phyloP scores from a whole-genome alignment of 2,888 invertebrate genomes.

The Autographa pulchrina region DNA sequence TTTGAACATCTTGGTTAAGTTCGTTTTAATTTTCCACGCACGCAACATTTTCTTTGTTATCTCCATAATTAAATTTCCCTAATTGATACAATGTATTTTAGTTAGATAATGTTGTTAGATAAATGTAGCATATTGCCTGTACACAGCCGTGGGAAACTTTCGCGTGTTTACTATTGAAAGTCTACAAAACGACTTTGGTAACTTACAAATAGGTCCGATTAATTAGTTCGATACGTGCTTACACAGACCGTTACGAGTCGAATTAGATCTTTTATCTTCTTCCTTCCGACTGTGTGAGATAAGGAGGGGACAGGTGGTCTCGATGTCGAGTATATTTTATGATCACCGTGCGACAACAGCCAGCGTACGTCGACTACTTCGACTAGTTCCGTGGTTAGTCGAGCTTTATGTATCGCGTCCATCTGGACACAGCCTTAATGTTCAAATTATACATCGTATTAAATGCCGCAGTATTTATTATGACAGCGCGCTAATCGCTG shows the following conservation, averaged over 20 bases:
- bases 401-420: conserved; percentile 18
- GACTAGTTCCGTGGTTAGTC: neutral
- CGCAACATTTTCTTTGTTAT: conserved; percentile 28
- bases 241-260: conserved; percentile 43
- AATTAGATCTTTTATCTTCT: conserved; percentile 54
- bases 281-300: conserved; percentile 46
- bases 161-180: conserved; percentile 65
- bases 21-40: conserved; percentile 17
- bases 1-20: neutral
- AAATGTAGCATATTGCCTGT: conserved; percentile 54
- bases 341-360: conserved; percentile 20
- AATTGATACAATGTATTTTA: conserved; percentile 53
- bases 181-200: conserved; percentile 53
- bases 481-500: conserved; percentile 38
- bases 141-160: conserved; percentile 74
- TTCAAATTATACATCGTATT: conserved; percentile 12
- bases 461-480: conserved; percentile 28
- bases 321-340: conserved; percentile 13
- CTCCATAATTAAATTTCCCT: conserved; percentile 42
- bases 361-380: neutral
- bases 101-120: conserved; percentile 64
- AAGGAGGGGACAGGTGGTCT: conserved; percentile 28
- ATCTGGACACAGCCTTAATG: conserved; percentile 30
- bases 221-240: conserved; percentile 57
- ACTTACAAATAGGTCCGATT: conserved; percentile 58